Evolutionary conservation across 2,888 invertebrate species (phyloP).

Genomic region (Tetragnatha montana): DNA sequence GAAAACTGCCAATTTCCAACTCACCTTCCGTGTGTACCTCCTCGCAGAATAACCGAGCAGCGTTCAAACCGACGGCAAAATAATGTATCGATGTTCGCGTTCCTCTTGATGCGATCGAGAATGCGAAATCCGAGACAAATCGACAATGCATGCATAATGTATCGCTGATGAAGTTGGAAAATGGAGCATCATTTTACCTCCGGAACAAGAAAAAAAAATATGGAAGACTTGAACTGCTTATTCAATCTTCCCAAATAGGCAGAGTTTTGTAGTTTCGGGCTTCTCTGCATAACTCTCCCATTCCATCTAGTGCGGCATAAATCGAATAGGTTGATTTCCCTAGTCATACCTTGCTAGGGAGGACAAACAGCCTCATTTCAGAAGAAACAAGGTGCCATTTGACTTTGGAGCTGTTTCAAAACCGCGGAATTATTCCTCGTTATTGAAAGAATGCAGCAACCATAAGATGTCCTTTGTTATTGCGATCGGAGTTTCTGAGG

Average conservation of each 20-base stretch:
- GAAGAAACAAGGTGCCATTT: neutral
- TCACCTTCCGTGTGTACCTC: no score
- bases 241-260: neutral
- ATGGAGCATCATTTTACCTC: neutral
- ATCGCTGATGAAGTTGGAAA: neutral
- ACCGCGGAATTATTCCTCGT: neutral
- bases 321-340: neutral
- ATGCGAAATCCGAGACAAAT: neutral
- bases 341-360: neutral
- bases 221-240: neutral
- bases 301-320: neutral
- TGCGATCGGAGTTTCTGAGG: neutral
- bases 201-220: neutral
- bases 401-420: neutral
- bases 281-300: neutral
- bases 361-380: neutral
- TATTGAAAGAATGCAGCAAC: neutral
- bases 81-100: neutral
- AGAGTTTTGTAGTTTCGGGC: neutral
- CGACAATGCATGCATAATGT: neutral
- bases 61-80: neutral
- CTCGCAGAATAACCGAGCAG: no score
- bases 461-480: neutral
- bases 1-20: no score
- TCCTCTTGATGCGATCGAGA: neutral